Base-by-base conservation (phyloP, 92 coral and sea anemone species). In the Porites cylindrica region DNA sequence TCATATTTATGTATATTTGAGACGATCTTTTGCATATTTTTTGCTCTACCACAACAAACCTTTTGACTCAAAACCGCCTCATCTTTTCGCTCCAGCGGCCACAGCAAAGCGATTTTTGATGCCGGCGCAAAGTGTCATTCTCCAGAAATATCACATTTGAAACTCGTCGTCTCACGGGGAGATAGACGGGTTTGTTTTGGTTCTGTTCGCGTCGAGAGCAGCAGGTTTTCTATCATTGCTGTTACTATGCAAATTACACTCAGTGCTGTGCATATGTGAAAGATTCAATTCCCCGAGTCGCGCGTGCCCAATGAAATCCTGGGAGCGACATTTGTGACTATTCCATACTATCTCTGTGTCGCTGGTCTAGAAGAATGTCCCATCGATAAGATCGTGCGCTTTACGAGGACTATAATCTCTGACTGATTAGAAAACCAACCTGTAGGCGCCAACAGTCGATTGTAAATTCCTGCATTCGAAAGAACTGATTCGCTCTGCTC, bases 231-330 rank as follows among this genome's bases (percentile, higher is more conserved):
- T 71, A 43, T 72, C 72, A 63, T 21, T 72, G 72, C 66, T 83
- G 79, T 83, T 83, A 73, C 87, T 73, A 83, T 83, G 87, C 74
- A 83, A 83, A 83, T 83, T 83, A 59, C 16, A 29, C 29, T 65
- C 47, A 38, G 47, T 38, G 47, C 47, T 20, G 12, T 83, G 66
- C 52, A 80, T 83, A 29, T 74, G 13, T 11, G 72, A 19, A 63
- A 65, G 67, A 17, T 77, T 63, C 58, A 66, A 10, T 32, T 47
- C 72, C 63, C 20, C 23, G 59, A 70, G 18, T 70, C 86, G 87
- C 79, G 87, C 87, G 80, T 73, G 87, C 80, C 61, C 71, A 63
- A 74, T 56, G 16, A 56, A 54, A 74, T 47, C 80, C 80, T 73
- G 80, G 79, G 80, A 73, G 87, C 78, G 78, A 82, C 78, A 59